Conservation (phyloP, 2,888 invertebrate genomes). For the Rhabditophanes sp. region DNA sequence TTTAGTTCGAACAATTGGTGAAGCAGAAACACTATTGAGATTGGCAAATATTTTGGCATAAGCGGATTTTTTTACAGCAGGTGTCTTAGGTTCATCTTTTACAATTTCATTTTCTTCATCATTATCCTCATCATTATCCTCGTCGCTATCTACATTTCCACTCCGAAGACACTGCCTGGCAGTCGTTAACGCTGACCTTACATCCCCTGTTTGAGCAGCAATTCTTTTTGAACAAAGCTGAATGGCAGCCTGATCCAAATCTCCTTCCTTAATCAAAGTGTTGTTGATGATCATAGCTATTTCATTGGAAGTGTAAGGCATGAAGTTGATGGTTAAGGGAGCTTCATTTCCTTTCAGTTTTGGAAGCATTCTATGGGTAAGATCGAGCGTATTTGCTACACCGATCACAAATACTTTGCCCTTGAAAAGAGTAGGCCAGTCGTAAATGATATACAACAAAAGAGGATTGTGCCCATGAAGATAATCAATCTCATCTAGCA, state of each 20-base stretch:
- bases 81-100: neutral
- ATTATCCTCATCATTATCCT: no score
- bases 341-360: constrained; percentile 61
- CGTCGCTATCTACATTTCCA: no score
- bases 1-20: constrained; percentile 23
- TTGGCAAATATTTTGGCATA: constrained; percentile 25
- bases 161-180: no score
- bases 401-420: constrained; percentile 67
- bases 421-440: constrained; percentile 63
- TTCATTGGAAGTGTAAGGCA: constrained; percentile 75
- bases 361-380: constrained; percentile 75
- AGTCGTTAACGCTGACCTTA: constrained; percentile 77
- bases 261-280: constrained; percentile 52
- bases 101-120: no score
- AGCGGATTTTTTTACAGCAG: constrained; percentile 14
- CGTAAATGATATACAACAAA: constrained; percentile 76
- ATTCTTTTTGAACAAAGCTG: constrained; percentile 85
- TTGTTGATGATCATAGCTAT: constrained; percentile 68
- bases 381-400: constrained; percentile 79
- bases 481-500: constrained; percentile 89
- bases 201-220: constrained; percentile 80
- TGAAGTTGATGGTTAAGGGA: constrained; percentile 61
- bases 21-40: constrained; percentile 27
- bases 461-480: constrained; percentile 62
- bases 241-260: constrained; percentile 51